Evolutionary conservation across 2,888 invertebrate genomes (phyloP), one percentile per base, ranked within the genome.

Genomic region (Watsonalla binaria): DNA sequence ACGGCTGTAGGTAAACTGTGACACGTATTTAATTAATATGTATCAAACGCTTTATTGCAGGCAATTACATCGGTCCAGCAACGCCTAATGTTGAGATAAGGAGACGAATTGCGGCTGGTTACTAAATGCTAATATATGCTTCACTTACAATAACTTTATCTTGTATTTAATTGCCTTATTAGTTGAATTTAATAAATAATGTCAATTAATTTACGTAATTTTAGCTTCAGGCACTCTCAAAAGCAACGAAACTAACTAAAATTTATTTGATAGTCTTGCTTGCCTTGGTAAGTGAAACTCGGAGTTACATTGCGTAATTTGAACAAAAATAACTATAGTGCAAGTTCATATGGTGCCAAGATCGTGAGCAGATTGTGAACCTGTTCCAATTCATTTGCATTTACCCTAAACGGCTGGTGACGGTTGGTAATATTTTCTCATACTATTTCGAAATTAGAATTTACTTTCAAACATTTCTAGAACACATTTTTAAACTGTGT

Each of bases 61-160:
- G 78, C 78, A 84, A 83, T 85, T 82, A 81, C 72, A 73, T 74
- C 62, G 68, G 57, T 61, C 68, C 66, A 72, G 70, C 67, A 76
- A 68, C 66, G 58, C 68, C 70, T 69, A 69, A 72, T 67, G 60
- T 65, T 61, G 51, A 63, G 77, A 75, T 76, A 71, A 72, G 60
- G 39, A 57, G 62, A 67, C 62, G 58, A 60, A 68, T 68, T 64
- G 63, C 61, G 55, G 54, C 56, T 60, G 54, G 56, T 58, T 15
- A 56, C 57, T 60, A 58, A 54, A 55, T 54, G 57, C 59, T 66
- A 60, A 65, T 65, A 57, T 58, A 56, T 48, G 48, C 53, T 59
- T 58, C 55, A 54, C 58, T 58, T 55, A 51, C 50, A 46, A 15
- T 55, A 47, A 51, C 47, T 35, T 24, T 35, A 47, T 35, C 47